Conservation (phyloP, 2,113 vertebrate species). For the Triplophysa siluroides region DNA sequence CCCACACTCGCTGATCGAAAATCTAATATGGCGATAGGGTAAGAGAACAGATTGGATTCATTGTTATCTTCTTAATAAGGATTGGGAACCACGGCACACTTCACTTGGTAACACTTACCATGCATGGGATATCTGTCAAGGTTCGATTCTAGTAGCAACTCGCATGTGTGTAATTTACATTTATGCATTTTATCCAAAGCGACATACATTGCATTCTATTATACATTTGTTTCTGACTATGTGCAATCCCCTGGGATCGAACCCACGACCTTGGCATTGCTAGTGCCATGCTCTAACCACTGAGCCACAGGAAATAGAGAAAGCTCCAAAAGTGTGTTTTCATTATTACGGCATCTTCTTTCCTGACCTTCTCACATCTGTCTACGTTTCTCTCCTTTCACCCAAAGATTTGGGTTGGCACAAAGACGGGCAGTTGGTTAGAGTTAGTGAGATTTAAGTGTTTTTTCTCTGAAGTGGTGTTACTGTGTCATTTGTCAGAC, state of each 20-base stretch:
- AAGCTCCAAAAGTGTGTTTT: background rate
- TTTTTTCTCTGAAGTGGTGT: constrained; percentile 2
- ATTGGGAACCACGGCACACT: background rate
- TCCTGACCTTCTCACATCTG: constrained; percentile 4
- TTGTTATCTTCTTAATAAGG: background rate
- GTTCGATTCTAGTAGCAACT: too few relatives aligned
- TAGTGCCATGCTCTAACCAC: too few relatives aligned
- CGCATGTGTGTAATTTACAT: too few relatives aligned
- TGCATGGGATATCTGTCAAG: background rate
- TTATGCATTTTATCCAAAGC: too few relatives aligned
- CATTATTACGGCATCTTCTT: background rate
- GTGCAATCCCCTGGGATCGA: too few relatives aligned
- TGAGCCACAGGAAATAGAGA: too few relatives aligned
- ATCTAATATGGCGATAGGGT: background rate
- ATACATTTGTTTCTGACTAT: too few relatives aligned
- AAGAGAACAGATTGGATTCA: background rate
- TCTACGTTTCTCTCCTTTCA: background rate
- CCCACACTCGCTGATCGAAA: too few relatives aligned
- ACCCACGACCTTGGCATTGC: too few relatives aligned
- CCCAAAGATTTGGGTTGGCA: constrained; percentile 1
- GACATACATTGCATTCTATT: too few relatives aligned
- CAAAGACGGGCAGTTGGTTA: background rate
- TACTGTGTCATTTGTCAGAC: constrained; percentile 15
- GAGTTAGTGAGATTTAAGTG: constrained; percentile 23
- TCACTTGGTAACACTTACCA: too few relatives aligned